Evolutionary conservation across 2,113 vertebrate genomes (phyloP), one percentile per base, ranked within the genome.

Genomic region (Jacana jacana): DNA sequence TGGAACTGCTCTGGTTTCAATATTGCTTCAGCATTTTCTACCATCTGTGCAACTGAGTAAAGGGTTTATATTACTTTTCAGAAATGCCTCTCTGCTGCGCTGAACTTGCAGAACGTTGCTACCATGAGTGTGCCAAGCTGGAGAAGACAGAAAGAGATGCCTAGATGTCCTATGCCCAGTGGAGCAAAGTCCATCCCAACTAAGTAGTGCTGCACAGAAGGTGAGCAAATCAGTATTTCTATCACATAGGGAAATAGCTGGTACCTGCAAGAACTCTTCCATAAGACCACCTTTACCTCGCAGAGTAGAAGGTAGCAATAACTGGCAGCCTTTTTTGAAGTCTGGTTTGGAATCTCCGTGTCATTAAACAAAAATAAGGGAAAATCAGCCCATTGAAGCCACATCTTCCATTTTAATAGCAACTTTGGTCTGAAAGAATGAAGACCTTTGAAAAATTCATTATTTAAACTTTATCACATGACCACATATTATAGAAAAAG

Each of bases 401-500:
- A 39, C 12, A 31, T 51, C 11, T 73, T 77, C 16, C 3, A 49
- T 78, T 66, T 89, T 44, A 31, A 48, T 25, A 77, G 44, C 11
- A 80, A 70, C 24, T 58, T 73, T 1, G 1, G 22, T n/a, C 18
- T 86, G 64, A 65, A 91, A 83, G 46, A 88, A 81, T 57, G 3
- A 86, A 83, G 27, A 49, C 2, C 10, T 63, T 49, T n/a, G 18
- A 78, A 81, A 91, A 76, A 70, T 4, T 18, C 2, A 11, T 71
- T 31, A 61, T 52, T 78, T 71, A 64, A 84, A 75, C 5, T 71
- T 75, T 54, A 35, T 51, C 23, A 27, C 0, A 0, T 52, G 6
- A n/a, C 7, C 11, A 28, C 0, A 0, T 25, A 4, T 71, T 71
- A 37, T 7, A 3, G 4, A 28, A 23, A 91, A 89, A n/a, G 42